These are phyloP conservation scores for Protomyctophum bolini DNA, from an alignment of 2,113 vertebrate species.

Conservation along the genomic window DNA sequence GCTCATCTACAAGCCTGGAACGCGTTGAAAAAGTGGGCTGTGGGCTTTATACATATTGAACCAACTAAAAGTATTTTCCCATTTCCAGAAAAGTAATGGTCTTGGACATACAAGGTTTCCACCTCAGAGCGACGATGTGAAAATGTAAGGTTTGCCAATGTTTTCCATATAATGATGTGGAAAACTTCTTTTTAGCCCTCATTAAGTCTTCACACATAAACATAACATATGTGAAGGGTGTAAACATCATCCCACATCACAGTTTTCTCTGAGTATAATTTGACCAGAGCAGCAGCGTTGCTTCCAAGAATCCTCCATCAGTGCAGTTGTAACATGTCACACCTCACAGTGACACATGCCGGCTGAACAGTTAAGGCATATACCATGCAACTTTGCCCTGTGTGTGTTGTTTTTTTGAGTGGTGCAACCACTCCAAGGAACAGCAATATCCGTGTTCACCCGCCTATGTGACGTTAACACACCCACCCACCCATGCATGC, in stretches of 20 bases:
- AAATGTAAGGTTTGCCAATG: neutral
- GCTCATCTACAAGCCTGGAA: too few relatives aligned
- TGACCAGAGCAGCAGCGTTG: constrained; percentile 1
- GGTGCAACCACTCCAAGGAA: too few relatives aligned
- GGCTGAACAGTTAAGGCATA: constrained; percentile 35
- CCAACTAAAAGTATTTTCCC: too few relatives aligned
- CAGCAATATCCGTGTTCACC: too few relatives aligned
- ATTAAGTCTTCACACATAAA: neutral
- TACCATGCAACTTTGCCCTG: constrained; percentile 19
- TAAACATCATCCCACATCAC: constrained; percentile 3
- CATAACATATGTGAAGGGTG: neutral
- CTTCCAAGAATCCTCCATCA: constrained; percentile 23
- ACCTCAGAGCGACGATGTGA: neutral
- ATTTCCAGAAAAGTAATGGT: too few relatives aligned
- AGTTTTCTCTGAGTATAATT: constrained; percentile 32
- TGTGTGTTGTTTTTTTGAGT: too few relatives aligned
- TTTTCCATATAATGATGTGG: neutral
- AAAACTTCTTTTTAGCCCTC: neutral
- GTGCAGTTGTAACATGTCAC: constrained; percentile 48
- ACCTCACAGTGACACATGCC: constrained; percentile 36
- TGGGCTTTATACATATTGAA: too few relatives aligned
- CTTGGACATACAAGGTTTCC: too few relatives aligned
- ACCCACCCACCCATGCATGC: too few relatives aligned
- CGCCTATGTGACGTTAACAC: too few relatives aligned
- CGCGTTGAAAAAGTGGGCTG: too few relatives aligned